These are phyloP conservation scores for Sturnira hondurensis DNA, from an alignment of 2,113 vertebrate species.

Conservation along the genomic window DNA sequence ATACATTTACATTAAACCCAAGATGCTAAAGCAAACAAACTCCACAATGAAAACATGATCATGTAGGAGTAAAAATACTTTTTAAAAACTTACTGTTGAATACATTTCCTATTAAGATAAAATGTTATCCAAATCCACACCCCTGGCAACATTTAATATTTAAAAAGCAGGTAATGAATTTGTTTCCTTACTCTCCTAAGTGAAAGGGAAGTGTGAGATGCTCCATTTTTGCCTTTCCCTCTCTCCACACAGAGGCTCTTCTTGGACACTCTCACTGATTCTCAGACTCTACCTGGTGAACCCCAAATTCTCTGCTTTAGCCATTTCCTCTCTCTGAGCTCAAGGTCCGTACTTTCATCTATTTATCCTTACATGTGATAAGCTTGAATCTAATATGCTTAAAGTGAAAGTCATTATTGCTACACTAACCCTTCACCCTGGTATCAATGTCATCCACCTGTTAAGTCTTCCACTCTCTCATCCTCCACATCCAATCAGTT, in stretches of 20 bases:
- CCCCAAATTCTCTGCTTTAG: neutral
- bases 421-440: neutral
- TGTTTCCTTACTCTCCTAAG: neutral
- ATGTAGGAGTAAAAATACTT: neutral
- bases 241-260: neutral
- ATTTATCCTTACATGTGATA: neutral
- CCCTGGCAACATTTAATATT: neutral
- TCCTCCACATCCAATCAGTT: neutral
- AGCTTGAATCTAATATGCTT: neutral
- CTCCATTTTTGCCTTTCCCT: neutral
- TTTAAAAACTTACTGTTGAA: slow-evolving; percentile 1
- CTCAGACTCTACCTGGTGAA: neutral
- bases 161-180: neutral
- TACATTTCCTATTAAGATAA: slow-evolving; percentile 3
- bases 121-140: neutral
- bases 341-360: neutral
- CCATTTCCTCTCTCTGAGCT: neutral
- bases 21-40: neutral
- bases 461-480: neutral
- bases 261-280: neutral
- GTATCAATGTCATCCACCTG: neutral
- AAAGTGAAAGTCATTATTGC: neutral
- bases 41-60: neutral
- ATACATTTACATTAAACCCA: slow-evolving; percentile 16
- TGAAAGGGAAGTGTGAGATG: neutral